Conservation (phyloP, 2,797 vertebrate genomes). For the Triplophysa bombifrons region DNA sequence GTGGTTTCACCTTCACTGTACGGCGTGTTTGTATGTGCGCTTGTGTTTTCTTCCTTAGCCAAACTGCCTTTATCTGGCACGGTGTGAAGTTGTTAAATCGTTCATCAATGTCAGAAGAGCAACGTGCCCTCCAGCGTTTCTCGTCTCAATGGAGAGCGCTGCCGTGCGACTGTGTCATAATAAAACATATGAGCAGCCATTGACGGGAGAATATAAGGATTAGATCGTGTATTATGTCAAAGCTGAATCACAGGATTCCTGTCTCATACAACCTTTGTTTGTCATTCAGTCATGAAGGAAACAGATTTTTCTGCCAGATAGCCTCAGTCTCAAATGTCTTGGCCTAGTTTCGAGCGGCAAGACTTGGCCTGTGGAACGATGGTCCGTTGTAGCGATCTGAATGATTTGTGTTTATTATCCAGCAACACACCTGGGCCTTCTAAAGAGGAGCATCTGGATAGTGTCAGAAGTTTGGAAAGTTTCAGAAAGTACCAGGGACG, state of each 20-base stretch:
- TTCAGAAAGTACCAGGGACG: constrained; percentile 38
- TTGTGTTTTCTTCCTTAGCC: constrained; percentile 20
- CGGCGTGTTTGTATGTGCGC: constrained; percentile 7
- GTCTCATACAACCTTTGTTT: constrained; percentile 24
- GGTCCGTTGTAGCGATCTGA: constrained; percentile 11
- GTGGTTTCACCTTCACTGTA: constrained; percentile 32
- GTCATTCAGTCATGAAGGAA: constrained; percentile 35
- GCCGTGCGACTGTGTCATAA: constrained; percentile 36
- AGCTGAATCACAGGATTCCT: constrained; percentile 11
- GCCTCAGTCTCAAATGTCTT: constrained; percentile 11
- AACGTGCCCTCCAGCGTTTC: constrained; percentile 35
- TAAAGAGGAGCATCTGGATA: not conserved
- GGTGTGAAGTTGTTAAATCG: constrained; percentile 47
- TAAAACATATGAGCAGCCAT: constrained; percentile 28
- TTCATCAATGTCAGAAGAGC: constrained; percentile 55
- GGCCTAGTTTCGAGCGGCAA: constrained; percentile 27
- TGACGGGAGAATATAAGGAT: constrained; percentile 23
- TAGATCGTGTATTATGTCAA: constrained; percentile 35
- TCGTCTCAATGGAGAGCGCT: constrained; percentile 29
- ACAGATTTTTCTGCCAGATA: constrained; percentile 28
- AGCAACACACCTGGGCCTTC: constrained; percentile 10
- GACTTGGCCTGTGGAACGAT: constrained; percentile 10
- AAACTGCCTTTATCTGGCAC: constrained; percentile 47
- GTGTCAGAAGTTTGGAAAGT: constrained; percentile 14
- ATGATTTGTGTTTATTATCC: constrained; percentile 4